A percentile compares a stretch with the other conserved stretches of the same genome.
Evolutionary conservation across 2,113 vertebrate species (phyloP).

Genomic region (Chaenocephalus aceratus): DNA sequence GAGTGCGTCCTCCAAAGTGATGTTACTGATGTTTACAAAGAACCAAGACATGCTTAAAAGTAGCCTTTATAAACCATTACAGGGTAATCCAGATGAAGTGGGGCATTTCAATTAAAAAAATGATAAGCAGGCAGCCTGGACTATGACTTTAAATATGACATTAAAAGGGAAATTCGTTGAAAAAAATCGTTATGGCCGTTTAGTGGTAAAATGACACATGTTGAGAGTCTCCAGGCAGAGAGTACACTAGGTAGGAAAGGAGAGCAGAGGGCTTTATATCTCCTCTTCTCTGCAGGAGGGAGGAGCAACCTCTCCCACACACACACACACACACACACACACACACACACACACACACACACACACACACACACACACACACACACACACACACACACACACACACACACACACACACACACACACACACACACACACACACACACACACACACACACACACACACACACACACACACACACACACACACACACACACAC

Average conservation of each 20-base stretch:
- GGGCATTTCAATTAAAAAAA: not conserved
- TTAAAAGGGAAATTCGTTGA: not conserved
- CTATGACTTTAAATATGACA: not conserved
- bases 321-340: not conserved
- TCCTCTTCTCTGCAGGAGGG: conserved; percentile 42
- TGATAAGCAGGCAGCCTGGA: not conserved
- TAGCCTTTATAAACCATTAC: not conserved
- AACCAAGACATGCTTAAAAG: conserved; percentile 57
- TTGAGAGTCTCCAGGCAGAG: conserved; percentile 1
- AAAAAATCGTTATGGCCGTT: too few relatives aligned
- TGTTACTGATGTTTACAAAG: conserved; percentile 65
- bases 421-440: not conserved
- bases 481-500: too few relatives aligned
- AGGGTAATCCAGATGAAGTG: not conserved
- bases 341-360: too few relatives aligned
- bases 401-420: too few relatives aligned
- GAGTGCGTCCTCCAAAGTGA: conserved; percentile 15
- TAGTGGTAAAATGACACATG: not conserved
- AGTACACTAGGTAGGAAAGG: not conserved
- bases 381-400: too few relatives aligned
- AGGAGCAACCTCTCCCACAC: conserved; percentile 61
- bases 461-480: too few relatives aligned
- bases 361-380: too few relatives aligned
- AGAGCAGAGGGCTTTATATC: conserved; percentile 48
- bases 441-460: not conserved